Base-by-base conservation (phyloP, 2,888 invertebrate species). In the Dasysyrphus tricinctus region DNA sequence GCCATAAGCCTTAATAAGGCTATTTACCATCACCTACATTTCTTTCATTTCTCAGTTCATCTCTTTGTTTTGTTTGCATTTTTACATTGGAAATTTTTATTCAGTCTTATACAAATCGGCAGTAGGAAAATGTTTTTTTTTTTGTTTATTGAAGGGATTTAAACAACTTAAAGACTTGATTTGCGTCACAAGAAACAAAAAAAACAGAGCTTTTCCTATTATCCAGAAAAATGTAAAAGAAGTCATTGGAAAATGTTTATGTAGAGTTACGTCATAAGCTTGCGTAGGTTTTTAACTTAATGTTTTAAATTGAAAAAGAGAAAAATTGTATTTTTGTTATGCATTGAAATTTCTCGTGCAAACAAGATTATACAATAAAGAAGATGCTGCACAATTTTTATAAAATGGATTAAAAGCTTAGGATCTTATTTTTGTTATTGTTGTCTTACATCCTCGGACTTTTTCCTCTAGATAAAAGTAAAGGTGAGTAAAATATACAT, bases 21-120 rank as follows among this genome's bases (percentile, higher is more conserved):
- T 24, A 24, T 24, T 3, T 24, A 2, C 1, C 24, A 24, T 24
- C 7, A 42, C 61, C 16, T 42, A 24, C 61, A 24, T 4, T 24
- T 12, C 12, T 19, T 61, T 24, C 8, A 14, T 29, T 54, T 29
- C 7, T 3, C 16, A 34, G 19, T 19, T 61, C 24, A 12, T 42
- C 6, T n/a, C 12, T 44, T 29, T 32, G 19, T 44, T 29, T 32
- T 44, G 32, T 49, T 65, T 32, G 65, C 47, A 49, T 47, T 65
- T 65, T 34, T n/a, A 63, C 47, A 65, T 65, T 65, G 65, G 16
- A 16, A 19, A 63, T 65, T 65, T n/a, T n/a, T 65, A 44, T 47
- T 16, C 32, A 12, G 16, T 32, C 32, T 29, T 54, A n/a, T 49
- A 49, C 7, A 7, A 24, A 34, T 59, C 5, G 34, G 8, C 32